Evolutionary conservation across 2,888 invertebrate genomes (phyloP).

Genomic region (Trichacis sp.): DNA sequence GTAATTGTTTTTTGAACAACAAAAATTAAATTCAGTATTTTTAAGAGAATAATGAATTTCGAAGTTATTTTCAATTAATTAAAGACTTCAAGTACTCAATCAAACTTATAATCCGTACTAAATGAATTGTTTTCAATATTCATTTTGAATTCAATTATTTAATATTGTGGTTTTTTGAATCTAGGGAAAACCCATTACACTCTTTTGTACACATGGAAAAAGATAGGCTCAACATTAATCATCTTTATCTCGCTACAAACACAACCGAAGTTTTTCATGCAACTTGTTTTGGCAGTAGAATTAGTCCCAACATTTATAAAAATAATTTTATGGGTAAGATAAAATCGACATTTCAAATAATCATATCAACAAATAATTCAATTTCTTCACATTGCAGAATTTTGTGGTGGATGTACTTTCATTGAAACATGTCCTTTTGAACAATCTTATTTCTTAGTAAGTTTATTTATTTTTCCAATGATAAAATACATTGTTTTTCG

Average conservation of each 20-base stretch:
- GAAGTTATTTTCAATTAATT: too few species aligned
- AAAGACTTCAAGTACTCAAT: too few species aligned
- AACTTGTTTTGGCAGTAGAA: slow-evolving; percentile 59
- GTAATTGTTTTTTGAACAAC: too few species aligned
- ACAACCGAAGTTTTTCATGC: slow-evolving; percentile 69
- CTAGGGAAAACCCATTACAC: slow-evolving; percentile 45
- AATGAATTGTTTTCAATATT: too few species aligned
- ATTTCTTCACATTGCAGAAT: slow-evolving; percentile 42
- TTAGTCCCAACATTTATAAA: slow-evolving; percentile 54
- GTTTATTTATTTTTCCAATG: slow-evolving; percentile 16
- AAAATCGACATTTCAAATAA: background rate
- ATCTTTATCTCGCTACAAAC: slow-evolving; percentile 70
- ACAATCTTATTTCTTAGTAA: slow-evolving; percentile 69
- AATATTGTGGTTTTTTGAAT: background rate
- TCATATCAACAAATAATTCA: background rate
- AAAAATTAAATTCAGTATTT: too few species aligned
- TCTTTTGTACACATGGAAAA: slow-evolving; percentile 68
- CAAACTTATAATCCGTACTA: too few species aligned
- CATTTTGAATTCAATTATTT: too few species aligned
- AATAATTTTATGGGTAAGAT: slow-evolving; percentile 52
- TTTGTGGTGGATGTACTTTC: slow-evolving; percentile 65
- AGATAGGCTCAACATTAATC: slow-evolving; percentile 66
- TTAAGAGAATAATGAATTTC: background rate
- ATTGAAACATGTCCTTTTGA: slow-evolving; percentile 71
- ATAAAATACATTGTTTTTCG: too few species aligned